A percentile compares a stretch with the other conserved stretches of the same genome.
Evolutionary conservation across 2,113 vertebrate genomes (phyloP).

Genomic region (Coptodon bakossiorum): DNA sequence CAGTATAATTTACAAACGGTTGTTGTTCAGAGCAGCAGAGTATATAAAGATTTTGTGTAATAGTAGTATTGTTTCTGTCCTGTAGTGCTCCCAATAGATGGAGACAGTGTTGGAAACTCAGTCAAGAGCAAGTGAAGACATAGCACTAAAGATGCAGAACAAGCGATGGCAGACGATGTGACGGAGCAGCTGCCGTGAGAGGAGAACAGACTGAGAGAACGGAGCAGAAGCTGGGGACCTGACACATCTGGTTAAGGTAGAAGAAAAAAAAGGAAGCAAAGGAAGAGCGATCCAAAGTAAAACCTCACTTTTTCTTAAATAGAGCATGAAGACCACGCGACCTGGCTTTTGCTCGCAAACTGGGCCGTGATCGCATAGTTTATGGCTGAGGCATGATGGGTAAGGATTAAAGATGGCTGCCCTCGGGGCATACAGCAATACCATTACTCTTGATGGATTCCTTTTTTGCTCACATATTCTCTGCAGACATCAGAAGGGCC

Average conservation of each 20-base stretch:
- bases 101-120: not conserved
- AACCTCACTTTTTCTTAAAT: conserved; percentile 62
- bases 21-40: not conserved
- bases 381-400: conserved; percentile 67
- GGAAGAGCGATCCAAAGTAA: conserved; percentile 28
- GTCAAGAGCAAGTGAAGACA: not conserved
- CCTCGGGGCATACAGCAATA: conserved; percentile 74
- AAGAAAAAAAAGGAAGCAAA: not conserved
- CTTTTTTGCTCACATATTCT: conserved; percentile 73
- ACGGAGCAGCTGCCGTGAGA: conserved; percentile 24
- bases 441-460: conserved; percentile 78
- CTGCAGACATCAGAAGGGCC: conserved; percentile 64
- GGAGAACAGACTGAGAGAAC: not conserved
- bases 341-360: conserved; percentile 50
- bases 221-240: conserved; percentile 14
- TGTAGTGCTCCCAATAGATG: not conserved
- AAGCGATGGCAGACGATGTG: not conserved
- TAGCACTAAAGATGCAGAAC: not conserved
- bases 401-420: conserved; percentile 72
- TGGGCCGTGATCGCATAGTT: conserved; percentile 62
- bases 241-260: conserved; percentile 46
- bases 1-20: not conserved
- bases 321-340: conserved; percentile 66
- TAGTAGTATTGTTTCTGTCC: not conserved
- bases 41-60: not conserved